Conservation (phyloP, 2,113 vertebrate species). For the Nematolebias whitei region DNA sequence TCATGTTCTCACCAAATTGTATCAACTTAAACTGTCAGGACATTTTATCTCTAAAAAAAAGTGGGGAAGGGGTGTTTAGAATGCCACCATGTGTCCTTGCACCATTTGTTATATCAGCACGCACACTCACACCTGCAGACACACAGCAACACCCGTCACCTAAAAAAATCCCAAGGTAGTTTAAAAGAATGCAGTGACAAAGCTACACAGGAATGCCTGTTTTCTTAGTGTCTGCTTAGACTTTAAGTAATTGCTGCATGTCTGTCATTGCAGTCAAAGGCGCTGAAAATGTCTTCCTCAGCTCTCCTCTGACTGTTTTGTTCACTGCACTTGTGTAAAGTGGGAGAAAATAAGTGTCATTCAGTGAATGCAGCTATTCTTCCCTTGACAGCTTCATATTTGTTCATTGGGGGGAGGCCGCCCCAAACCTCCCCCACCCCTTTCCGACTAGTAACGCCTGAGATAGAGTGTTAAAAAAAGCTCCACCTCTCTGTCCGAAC, state of each 20-base stretch:
- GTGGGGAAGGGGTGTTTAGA: background rate
- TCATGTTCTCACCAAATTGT: background rate
- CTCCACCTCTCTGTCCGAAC: conserved; percentile 72
- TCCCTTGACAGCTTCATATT: conserved; percentile 99
- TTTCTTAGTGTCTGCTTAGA: conserved; percentile 91
- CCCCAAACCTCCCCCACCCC: conserved; percentile 80
- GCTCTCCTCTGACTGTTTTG: conserved; percentile 94
- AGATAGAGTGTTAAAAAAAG: conserved; percentile 92
- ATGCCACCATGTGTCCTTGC: conserved; percentile 1
- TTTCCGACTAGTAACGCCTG: conserved; percentile 90
- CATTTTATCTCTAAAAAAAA: conserved; percentile 2
- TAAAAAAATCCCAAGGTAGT: conserved; percentile 43
- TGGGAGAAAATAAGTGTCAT: conserved; percentile 99
- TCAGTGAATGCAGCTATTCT: conserved; percentile 98
- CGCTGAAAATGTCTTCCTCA: conserved; percentile 91
- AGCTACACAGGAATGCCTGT: conserved; percentile 86
- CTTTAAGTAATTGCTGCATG: conserved; percentile 96
- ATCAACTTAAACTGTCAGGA: background rate
- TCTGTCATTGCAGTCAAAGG: conserved; percentile 92
- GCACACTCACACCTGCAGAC: background rate
- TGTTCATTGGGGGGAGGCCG: conserved; percentile 87
- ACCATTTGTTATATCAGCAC: background rate
- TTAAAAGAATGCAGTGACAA: conserved; percentile 74
- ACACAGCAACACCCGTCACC: conserved; percentile 18
- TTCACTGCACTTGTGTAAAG: conserved; percentile 96